Base-by-base conservation (phyloP, 1,140 invertebrate genomes). In the Zaprionus ornatus region DNA sequence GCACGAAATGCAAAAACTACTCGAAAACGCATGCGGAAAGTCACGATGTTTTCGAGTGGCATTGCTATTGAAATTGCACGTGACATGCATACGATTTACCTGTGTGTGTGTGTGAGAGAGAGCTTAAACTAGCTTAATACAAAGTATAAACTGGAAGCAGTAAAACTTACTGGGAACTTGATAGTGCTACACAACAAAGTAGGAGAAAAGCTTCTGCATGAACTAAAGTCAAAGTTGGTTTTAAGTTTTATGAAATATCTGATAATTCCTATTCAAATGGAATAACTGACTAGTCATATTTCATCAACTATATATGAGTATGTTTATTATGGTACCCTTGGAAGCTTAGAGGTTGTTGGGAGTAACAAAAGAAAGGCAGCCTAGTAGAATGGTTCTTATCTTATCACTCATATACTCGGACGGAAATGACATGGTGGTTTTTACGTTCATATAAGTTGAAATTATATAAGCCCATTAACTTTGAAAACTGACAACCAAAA, bases 1-100 rank as follows among this genome's bases (percentile, higher is more conserved):
- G 71, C 71, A 74, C 21, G 65, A 74, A 74, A 74, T 74, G 57
- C 71, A 62, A 56, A 56, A 68, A 35, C 37, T 45, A n/a, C 21
- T 54, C 52, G 52, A 45, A 35, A 59, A 55, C 50, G 23, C 13
- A 64, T 40, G 50, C 21, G 29, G 40, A 25, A 52, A 65, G 29
- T 65, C 63, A 56, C 63, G 23, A 65, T 55, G 21, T 7, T 17
- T 65, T 40, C 54, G 50, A 62, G n/a, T 69, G 48, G 59, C 27
- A 21, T 50, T 5, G n/a, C 19, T 25, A 29, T 67, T 50, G 45
- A 50, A 50, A 50, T 23, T 23, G 45, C 19, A 61, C 40, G 40
- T 45, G 40, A 45, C n/a, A 10, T 3, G 40, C 40, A 45, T 45
- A 3, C 35, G 35, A 17, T 2, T 17, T 12, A 25, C 10, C 15